A percentile compares a stretch with the other conserved stretches of the same genome.
These are phyloP conservation scores for Silurus glanis DNA, from an alignment of 2,113 vertebrate genomes.

Conservation along the genomic window DNA sequence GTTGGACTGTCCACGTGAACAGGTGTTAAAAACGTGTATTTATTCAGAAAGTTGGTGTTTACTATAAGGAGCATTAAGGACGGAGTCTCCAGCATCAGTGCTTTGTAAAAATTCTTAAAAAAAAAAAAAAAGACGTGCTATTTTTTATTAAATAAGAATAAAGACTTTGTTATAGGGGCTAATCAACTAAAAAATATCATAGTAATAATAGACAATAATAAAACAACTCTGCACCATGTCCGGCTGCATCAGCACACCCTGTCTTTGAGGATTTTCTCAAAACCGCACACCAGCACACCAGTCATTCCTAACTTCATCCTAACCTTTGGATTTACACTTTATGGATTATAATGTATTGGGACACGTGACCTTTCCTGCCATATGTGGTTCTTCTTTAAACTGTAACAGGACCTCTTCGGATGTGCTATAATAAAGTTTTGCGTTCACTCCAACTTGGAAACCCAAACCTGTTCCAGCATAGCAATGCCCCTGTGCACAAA, in stretches of 20 bases:
- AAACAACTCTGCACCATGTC: not conserved
- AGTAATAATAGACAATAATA: not conserved
- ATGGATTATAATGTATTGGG: too few species aligned
- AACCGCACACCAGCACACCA: not conserved
- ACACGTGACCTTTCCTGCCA: too few species aligned
- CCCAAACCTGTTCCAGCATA: too few species aligned
- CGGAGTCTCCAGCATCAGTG: not conserved
- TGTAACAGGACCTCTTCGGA: too few species aligned
- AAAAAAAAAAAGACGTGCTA: too few species aligned
- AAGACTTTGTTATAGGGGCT: not conserved
- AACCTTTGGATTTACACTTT: too few species aligned
- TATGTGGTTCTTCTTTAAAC: too few species aligned
- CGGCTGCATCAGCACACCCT: not conserved
- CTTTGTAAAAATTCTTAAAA: too few species aligned
- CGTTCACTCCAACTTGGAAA: too few species aligned
- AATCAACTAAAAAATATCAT: not conserved
- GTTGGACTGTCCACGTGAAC: not conserved
- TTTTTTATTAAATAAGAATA: not conserved
- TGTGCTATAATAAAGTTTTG: too few species aligned
- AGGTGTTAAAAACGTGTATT: not conserved
- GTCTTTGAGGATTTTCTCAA: not conserved
- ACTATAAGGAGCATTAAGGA: not conserved
- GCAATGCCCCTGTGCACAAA: too few species aligned
- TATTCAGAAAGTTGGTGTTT: not conserved
- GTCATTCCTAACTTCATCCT: not conserved